phyloP scores from a whole-genome alignment of 2,888 invertebrate genomes.

The Panopea generosa region DNA sequence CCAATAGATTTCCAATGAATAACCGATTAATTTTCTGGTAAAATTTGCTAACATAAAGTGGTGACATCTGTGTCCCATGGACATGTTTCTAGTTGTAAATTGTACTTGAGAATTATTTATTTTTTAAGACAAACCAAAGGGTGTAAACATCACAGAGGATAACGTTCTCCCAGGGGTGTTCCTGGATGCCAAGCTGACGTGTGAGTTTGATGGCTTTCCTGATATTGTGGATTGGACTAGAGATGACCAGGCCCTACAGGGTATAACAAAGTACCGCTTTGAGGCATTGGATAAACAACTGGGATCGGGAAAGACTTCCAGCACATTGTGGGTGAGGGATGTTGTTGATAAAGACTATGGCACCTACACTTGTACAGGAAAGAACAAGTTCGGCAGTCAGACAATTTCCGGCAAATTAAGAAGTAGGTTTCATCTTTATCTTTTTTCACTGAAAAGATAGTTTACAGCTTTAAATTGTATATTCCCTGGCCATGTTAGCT shows the following conservation, averaged over 20 bases:
- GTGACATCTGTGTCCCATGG: too few relatives aligned
- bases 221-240: slow-evolving; percentile 50
- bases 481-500: too few relatives aligned
- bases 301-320: slow-evolving; percentile 9
- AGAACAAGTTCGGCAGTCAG: slow-evolving; percentile 58
- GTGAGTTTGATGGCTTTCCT: slow-evolving; percentile 55
- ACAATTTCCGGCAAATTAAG: slow-evolving; percentile 34
- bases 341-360: slow-evolving; percentile 49
- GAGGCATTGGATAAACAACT: not conserved
- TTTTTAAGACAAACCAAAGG: slow-evolving; percentile 53
- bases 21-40: too few relatives aligned
- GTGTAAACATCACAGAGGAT: slow-evolving; percentile 29
- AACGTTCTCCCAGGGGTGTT: slow-evolving; percentile 36
- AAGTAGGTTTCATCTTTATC: slow-evolving; percentile 51
- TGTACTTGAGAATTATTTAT: too few relatives aligned
- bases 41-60: too few relatives aligned
- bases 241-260: slow-evolving; percentile 24
- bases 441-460: too few relatives aligned
- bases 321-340: slow-evolving; percentile 33
- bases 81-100: too few relatives aligned
- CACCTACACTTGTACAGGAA: slow-evolving; percentile 56
- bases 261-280: slow-evolving; percentile 9
- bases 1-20: too few relatives aligned
- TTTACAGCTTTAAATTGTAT: too few relatives aligned
- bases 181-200: slow-evolving; percentile 38